Percentiles rank a stretch among this genome's conserved stretches.
Conservation (phyloP, 1,140 invertebrate species). For the Latrodectus geometricus region DNA sequence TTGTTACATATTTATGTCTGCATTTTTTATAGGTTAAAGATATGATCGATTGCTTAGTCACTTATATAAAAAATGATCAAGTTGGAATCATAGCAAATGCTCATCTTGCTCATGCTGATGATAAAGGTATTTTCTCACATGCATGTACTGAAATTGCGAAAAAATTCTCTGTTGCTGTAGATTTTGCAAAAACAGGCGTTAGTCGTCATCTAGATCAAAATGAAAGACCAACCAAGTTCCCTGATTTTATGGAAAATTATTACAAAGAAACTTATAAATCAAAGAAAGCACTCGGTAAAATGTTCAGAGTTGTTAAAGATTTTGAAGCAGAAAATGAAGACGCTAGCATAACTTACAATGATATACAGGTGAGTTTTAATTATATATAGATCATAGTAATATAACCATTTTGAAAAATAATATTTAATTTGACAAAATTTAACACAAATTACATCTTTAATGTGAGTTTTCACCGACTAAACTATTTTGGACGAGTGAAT, state of each 20-base stretch:
- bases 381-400: no score
- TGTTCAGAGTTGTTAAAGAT: slow-evolving; percentile 43
- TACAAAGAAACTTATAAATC: slow-evolving; percentile 60
- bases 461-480: no score
- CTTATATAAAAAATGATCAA: slow-evolving; percentile 66
- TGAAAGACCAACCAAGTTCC: slow-evolving; percentile 62
- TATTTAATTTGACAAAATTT: no score
- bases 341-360: slow-evolving; percentile 16
- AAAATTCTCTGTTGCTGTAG: slow-evolving; percentile 65
- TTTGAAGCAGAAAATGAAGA: slow-evolving; percentile 41
- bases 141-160: slow-evolving; percentile 65
- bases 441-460: no score
- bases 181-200: slow-evolving; percentile 66
- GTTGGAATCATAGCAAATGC: slow-evolving; percentile 66
- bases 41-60: slow-evolving; percentile 65
- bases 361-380: slow-evolving; percentile 24
- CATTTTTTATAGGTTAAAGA: slow-evolving; percentile 20
- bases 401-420: no score
- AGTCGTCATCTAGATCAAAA: slow-evolving; percentile 21
- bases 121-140: slow-evolving; percentile 61
- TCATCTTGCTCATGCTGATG: slow-evolving; percentile 66
- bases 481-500: no score
- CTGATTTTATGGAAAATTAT: slow-evolving; percentile 67
- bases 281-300: slow-evolving; percentile 51
- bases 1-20: no score